These are phyloP conservation scores for Lasioglossum zephyrum DNA, from an alignment of 2,888 invertebrate species.

Conservation along the genomic window DNA sequence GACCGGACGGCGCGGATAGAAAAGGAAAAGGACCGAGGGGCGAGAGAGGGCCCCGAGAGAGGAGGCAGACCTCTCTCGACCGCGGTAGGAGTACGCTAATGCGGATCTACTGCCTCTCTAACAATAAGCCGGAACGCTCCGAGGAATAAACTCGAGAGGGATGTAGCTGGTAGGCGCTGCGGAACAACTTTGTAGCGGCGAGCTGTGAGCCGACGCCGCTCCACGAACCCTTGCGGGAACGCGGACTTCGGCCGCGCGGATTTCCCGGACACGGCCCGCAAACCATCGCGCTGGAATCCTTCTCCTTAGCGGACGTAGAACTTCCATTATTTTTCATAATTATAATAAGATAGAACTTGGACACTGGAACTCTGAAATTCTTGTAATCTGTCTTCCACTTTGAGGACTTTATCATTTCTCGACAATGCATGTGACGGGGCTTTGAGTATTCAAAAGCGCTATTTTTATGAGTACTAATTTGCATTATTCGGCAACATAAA, in stretches of 20 bases:
- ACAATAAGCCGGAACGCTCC: constrained; percentile 72
- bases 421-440: no score
- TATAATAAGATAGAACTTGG: no score
- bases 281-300: background rate
- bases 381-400: no score
- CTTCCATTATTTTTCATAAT: no score
- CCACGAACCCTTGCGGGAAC: background rate
- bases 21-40: constrained; percentile 36
- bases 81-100: constrained; percentile 73
- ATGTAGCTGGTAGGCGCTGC: constrained; percentile 40
- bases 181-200: constrained; percentile 39
- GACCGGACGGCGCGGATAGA: constrained; percentile 48
- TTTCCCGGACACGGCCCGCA: background rate
- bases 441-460: no score
- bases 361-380: no score
- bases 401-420: no score
- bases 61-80: constrained; percentile 54
- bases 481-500: no score
- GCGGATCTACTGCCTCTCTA: constrained; percentile 73
- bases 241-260: background rate
- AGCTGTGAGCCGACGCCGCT: constrained; percentile 6
- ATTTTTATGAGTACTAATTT: no score
- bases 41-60: constrained; percentile 15
- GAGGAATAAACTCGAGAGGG: constrained; percentile 66
- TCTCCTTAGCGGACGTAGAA: background rate